These are phyloP conservation scores for Hippolais icterina DNA, from an alignment of 2,113 vertebrate species.

Conservation along the genomic window DNA sequence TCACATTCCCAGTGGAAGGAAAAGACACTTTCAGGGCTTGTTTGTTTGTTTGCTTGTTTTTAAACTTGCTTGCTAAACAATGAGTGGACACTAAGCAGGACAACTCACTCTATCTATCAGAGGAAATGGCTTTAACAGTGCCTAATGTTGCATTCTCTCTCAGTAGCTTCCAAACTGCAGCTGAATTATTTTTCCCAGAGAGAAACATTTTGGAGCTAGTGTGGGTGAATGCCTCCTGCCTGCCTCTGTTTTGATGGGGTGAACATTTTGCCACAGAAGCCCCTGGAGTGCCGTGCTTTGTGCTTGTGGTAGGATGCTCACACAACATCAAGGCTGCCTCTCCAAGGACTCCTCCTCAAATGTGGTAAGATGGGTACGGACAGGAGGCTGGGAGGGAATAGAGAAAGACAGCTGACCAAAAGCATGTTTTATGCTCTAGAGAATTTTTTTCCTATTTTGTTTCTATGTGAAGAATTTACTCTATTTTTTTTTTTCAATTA, in stretches of 20 bases:
- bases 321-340: background rate
- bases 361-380: background rate
- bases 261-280: background rate
- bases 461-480: background rate
- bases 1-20: background rate
- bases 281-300: fast-evolving
- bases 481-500: background rate
- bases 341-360: background rate
- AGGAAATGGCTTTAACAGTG: background rate
- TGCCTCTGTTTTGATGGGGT: background rate
- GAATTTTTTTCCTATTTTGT: background rate
- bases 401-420: background rate
- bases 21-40: background rate
- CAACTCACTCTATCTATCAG: background rate
- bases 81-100: background rate
- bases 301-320: background rate
- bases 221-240: background rate
- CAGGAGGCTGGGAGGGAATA: background rate
- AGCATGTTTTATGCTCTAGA: background rate
- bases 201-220: background rate
- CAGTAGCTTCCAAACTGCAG: background rate
- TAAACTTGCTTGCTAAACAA: background rate
- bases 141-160: no score
- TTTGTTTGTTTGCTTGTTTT: background rate
- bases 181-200: background rate